Percentiles rank a stretch among this genome's conserved stretches.
Conservation (phyloP, 2,113 vertebrate genomes). For the Peromyscus maniculatus region DNA sequence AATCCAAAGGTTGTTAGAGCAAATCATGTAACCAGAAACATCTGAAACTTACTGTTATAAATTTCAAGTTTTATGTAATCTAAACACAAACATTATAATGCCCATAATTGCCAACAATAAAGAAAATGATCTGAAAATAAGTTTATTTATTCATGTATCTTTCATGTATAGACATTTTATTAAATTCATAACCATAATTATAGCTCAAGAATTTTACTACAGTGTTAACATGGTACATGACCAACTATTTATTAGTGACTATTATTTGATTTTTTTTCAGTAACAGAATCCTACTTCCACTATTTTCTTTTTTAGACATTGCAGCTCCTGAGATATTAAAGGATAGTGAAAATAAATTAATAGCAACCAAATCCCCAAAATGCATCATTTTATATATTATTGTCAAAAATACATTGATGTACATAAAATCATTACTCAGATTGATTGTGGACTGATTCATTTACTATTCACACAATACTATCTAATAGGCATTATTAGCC, state of each 20-base stretch:
- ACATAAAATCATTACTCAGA: neutral
- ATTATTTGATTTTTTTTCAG: neutral
- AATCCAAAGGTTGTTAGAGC: neutral
- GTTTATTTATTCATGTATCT: constrained; percentile 11
- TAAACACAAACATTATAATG: neutral
- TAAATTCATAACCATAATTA: constrained; percentile 27
- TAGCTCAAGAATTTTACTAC: neutral
- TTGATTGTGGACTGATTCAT: neutral
- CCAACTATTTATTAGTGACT: neutral
- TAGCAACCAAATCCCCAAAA: neutral
- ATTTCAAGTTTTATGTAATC: neutral
- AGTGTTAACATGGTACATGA: neutral
- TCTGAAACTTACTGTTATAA: neutral
- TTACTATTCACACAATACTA: neutral
- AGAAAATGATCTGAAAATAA: neutral
- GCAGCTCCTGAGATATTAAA: neutral
- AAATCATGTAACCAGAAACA: neutral
- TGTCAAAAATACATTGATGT: neutral
- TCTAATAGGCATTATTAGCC: neutral
- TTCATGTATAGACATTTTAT: neutral
- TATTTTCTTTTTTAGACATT: neutral
- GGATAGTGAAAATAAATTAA: neutral
- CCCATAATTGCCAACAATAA: neutral
- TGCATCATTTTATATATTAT: neutral
- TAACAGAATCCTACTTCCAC: neutral